A percentile compares a stretch with the other conserved stretches of the same genome.
Conservation (phyloP, 2,113 vertebrate species). For the Sturnira hondurensis region DNA sequence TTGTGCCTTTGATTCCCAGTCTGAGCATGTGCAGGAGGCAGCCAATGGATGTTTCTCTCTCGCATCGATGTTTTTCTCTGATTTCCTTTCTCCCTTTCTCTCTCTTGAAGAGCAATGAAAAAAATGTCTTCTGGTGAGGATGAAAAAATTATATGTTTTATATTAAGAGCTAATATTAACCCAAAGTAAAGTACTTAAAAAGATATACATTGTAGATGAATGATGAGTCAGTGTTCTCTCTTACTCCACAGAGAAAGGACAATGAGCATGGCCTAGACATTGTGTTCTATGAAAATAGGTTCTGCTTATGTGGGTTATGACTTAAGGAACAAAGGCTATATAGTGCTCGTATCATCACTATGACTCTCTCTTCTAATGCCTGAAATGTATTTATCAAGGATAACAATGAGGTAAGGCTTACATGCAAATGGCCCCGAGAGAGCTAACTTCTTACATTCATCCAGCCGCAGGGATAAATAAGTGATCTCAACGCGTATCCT, state of each 20-base stretch:
- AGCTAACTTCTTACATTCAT: neutral
- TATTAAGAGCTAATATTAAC: neutral
- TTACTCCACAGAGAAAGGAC: neutral
- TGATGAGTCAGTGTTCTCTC: neutral
- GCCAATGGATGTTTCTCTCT: no score
- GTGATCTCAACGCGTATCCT: neutral
- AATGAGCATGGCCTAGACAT: neutral
- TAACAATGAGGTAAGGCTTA: neutral
- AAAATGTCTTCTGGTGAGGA: no score
- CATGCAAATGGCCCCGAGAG: neutral
- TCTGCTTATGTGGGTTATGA: neutral
- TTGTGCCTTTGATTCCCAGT: no score
- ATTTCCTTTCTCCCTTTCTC: no score
- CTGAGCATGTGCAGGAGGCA: no score
- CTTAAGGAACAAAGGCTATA: neutral
- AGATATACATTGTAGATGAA: neutral
- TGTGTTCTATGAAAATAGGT: neutral
- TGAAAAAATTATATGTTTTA: neutral
- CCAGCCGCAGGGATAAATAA: neutral
- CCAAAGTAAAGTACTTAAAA: neutral
- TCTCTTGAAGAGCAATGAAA: no score
- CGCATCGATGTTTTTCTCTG: no score
- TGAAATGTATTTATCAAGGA: neutral
- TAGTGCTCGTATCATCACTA: accelerated
- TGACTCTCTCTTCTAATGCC: neutral